Evolutionary conservation across 2,888 invertebrate genomes (phyloP).

Genomic region (Liopterus haemorrhoidalis): DNA sequence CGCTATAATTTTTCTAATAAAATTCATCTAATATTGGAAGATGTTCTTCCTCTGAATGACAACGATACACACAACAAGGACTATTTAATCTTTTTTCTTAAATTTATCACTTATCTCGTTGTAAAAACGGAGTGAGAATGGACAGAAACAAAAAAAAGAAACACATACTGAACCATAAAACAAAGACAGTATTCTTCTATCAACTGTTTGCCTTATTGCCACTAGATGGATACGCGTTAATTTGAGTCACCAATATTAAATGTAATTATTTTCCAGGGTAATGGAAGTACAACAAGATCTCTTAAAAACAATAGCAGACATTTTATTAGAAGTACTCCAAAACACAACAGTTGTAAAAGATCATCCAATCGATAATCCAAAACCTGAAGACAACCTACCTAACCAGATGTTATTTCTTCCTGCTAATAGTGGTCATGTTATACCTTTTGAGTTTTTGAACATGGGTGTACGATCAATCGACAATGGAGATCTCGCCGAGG

Average conservation of each 20-base stretch:
- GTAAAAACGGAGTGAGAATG: too few species aligned
- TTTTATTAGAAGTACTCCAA: slow-evolving; percentile 24
- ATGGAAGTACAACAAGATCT: slow-evolving; percentile 30
- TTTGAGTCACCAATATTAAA: too few species aligned
- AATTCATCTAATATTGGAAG: too few species aligned
- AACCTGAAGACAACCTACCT: slow-evolving; percentile 17
- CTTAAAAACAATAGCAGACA: slow-evolving; percentile 29
- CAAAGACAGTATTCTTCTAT: neutral
- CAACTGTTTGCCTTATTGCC: too few species aligned
- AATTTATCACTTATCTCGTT: too few species aligned
- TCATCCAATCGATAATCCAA: slow-evolving; percentile 23
- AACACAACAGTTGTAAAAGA: neutral
- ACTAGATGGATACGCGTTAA: too few species aligned
- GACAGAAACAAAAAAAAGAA: too few species aligned
- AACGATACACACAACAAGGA: too few species aligned
- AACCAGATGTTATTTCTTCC: slow-evolving; percentile 42
- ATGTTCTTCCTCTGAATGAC: too few species aligned
- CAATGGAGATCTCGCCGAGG: slow-evolving; percentile 73
- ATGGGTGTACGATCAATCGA: slow-evolving; percentile 50
- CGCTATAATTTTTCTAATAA: too few species aligned
- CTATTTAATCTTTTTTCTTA: too few species aligned
- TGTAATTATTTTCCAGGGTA: slow-evolving; percentile 26
- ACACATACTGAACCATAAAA: too few species aligned
- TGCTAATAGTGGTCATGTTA: slow-evolving; percentile 41
- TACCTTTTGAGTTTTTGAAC: slow-evolving; percentile 36